Conservation (phyloP, 1,140 invertebrate genomes). For the Achatina immaculata region DNA sequence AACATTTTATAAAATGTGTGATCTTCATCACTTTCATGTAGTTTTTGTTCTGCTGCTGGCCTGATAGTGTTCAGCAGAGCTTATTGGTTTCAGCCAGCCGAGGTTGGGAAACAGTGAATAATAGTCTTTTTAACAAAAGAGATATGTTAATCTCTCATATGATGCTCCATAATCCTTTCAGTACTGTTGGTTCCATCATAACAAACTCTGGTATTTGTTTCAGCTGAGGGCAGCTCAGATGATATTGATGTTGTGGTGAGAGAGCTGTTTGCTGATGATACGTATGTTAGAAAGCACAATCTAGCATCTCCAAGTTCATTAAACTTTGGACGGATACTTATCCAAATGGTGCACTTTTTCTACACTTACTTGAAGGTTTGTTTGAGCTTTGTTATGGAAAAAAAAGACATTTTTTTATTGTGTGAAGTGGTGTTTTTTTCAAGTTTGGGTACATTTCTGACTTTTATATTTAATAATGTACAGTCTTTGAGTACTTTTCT, state of each 20-base stretch:
- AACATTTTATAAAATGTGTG: too few relatives aligned
- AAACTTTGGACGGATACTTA: constrained; percentile 73
- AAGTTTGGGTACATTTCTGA: not conserved
- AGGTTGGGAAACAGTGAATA: too few relatives aligned
- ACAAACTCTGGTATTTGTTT: constrained; percentile 8
- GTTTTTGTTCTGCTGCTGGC: too few relatives aligned
- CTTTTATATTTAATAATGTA: not conserved
- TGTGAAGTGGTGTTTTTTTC: not conserved
- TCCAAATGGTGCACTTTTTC: constrained; percentile 73
- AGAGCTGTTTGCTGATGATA: constrained; percentile 66
- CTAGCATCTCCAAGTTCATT: constrained; percentile 72
- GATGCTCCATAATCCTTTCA: too few relatives aligned
- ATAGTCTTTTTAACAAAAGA: too few relatives aligned
- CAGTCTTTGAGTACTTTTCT: not conserved
- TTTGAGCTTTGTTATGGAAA: too few relatives aligned
- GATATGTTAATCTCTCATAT: too few relatives aligned
- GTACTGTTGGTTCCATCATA: too few relatives aligned
- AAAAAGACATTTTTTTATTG: not conserved
- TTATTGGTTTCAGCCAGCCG: too few relatives aligned
- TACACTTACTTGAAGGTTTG: constrained; percentile 70
- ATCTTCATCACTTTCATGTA: too few relatives aligned
- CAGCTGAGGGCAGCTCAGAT: constrained; percentile 72
- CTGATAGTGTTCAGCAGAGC: too few relatives aligned
- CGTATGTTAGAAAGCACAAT: constrained; percentile 61
- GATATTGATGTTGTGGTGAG: constrained; percentile 72